phyloP scores from a whole-genome alignment of 2,113 vertebrate genomes.

The Callipepla californica region DNA sequence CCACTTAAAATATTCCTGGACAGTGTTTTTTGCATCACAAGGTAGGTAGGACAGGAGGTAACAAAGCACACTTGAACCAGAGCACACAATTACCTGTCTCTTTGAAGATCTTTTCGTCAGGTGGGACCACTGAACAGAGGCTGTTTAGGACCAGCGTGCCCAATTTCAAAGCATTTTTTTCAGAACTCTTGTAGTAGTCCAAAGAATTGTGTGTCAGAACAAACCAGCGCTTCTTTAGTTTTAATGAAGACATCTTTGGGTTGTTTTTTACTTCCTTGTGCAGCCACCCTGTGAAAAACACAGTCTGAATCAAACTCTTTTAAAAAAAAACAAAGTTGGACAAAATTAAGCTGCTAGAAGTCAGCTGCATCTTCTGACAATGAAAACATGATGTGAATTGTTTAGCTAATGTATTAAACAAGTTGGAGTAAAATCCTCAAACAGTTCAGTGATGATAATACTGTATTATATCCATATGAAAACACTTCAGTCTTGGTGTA shows the following conservation, averaged over 20 bases:
- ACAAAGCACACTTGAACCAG: neutral
- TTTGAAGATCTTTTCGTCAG: slow-evolving; percentile 94
- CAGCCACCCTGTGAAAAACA: slow-evolving; percentile 87
- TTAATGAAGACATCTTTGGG: slow-evolving; percentile 84
- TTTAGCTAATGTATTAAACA: neutral
- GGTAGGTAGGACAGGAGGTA: neutral
- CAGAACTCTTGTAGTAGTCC: slow-evolving; percentile 97
- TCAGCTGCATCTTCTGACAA: neutral
- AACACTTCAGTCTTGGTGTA: neutral
- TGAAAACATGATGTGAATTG: neutral
- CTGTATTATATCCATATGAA: neutral
- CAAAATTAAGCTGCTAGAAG: neutral
- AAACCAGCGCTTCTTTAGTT: slow-evolving; percentile 98
- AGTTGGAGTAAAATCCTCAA: neutral
- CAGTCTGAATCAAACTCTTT: neutral
- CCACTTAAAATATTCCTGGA: neutral
- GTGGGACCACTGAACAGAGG: slow-evolving; percentile 92
- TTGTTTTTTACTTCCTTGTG: slow-evolving; percentile 96
- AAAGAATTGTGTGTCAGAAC: slow-evolving; percentile 96
- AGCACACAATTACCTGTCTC: slow-evolving; percentile 84
- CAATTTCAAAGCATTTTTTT: slow-evolving; percentile 90
- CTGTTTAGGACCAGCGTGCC: slow-evolving; percentile 95
- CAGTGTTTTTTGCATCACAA: neutral
- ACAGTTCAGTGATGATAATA: neutral
- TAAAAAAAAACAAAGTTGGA: neutral